Conservation (phyloP, 2,888 invertebrate genomes). For the Panzeria rudis region DNA sequence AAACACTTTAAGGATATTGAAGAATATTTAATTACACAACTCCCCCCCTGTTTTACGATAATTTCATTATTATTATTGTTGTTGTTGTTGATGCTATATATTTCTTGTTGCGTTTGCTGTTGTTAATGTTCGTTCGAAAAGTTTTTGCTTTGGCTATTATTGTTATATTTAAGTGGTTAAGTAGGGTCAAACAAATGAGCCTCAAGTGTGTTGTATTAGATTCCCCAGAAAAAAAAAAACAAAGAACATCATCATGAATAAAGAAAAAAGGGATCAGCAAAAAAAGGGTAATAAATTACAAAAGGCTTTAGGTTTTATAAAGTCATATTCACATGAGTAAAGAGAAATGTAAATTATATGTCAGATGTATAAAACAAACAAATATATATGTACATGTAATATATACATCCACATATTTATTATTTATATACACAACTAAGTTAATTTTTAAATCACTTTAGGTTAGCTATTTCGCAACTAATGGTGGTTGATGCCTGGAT, state of each 20-base stretch:
- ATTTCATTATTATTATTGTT: conserved; percentile 15
- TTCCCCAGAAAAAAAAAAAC: background rate
- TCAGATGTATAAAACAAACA: background rate
- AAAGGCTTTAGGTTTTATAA: background rate
- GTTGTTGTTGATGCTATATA: background rate
- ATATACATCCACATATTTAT: too few species aligned
- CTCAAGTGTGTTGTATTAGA: conserved; percentile 47
- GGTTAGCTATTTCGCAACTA: too few species aligned
- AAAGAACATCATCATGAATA: background rate
- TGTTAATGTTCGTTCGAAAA: background rate
- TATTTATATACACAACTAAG: too few species aligned
- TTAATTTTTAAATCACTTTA: too few species aligned
- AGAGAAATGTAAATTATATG: conserved; percentile 20
- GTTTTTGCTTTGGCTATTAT: conserved; percentile 21
- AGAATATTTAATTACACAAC: conserved; percentile 69
- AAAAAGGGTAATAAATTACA: background rate
- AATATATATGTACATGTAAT: too few species aligned
- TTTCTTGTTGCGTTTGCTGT: conserved; percentile 1
- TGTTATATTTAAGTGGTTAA: conserved; percentile 45
- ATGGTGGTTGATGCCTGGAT: too few species aligned
- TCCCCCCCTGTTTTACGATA: conserved; percentile 22
- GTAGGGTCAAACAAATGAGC: conserved; percentile 52
- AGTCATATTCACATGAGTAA: background rate
- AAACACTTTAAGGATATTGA: conserved; percentile 69
- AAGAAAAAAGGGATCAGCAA: background rate